Evolutionary conservation across 2,888 invertebrate genomes (phyloP), one percentile per base, ranked within the genome.

Genomic region (Celastrina argiolus): DNA sequence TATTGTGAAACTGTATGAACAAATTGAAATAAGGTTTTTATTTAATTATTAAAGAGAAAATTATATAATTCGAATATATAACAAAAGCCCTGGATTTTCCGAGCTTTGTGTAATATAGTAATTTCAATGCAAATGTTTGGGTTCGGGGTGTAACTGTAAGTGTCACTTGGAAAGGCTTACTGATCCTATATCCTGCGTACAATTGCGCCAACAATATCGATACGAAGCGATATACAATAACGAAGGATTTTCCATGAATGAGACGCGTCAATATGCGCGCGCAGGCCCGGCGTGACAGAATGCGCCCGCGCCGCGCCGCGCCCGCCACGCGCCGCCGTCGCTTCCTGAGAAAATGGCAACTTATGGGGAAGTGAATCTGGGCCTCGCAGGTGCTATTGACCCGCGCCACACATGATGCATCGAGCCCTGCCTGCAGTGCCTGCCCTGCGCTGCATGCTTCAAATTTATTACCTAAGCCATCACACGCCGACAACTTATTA

Each of bases 321-420:
- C 77, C 74, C 69, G 70, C 74, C 72, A 74, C 73, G 75, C 77
- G 73, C 72, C 75, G 71, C 68, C 75, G 71, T 74, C 81, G 83
- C 83, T 89, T 90, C 90, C 87, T 86, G 84, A 87, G 89, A 90
- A 89, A 89, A 89, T 88, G 82, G 87, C 88, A 87, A 88, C 83
- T 89, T 88, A 88, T 84, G 83, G 85, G 87, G 86, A 87, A 87
- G 82, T 86, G 84, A 88, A 88, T 87, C 88, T 87, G 87, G 85
- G 83, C 78, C 83, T 85, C 80, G 72, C 81, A 79, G 81, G 87
- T 87, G 88, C 84, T 87, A 82, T 82, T 88, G 88, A 90, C 88
- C 88, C 78, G 74, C 74, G 80, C 81, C 77, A 79, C 81, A 81
- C 79, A 82, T 80, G 72, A 77, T 79, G 81, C 81, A 83, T 82